Evolutionary conservation across 1,140 invertebrate species (phyloP).

Genomic region (Oryctes rhinoceros): DNA sequence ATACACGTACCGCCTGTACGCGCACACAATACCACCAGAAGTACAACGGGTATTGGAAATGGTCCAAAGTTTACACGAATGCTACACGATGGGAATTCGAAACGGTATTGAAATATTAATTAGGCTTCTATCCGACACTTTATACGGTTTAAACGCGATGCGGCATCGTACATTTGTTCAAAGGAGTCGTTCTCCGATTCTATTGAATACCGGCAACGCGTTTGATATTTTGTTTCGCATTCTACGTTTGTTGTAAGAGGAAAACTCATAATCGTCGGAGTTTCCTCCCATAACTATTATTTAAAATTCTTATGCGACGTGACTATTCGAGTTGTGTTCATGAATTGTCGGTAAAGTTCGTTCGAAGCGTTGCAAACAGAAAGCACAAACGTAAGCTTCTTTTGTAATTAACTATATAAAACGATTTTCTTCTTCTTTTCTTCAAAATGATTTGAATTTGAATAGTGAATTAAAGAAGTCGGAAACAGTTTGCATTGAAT

Average conservation of each 20-base stretch:
- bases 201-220: constrained; percentile 8
- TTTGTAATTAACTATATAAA: too few relatives aligned
- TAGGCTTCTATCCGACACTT: background rate
- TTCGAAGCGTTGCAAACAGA: too few relatives aligned
- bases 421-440: too few relatives aligned
- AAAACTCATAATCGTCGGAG: background rate
- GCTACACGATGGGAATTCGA: background rate
- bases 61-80: background rate
- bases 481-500: too few relatives aligned
- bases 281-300: background rate
- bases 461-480: too few relatives aligned
- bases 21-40: background rate
- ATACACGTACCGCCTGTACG: background rate
- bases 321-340: background rate
- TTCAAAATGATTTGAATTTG: too few relatives aligned
- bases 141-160: background rate
- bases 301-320: background rate
- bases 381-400: too few relatives aligned
- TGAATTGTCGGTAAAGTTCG: background rate
- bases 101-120: background rate
- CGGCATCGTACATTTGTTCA: background rate
- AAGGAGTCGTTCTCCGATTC: background rate
- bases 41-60: background rate
- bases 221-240: constrained; percentile 1
- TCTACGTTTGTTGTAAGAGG: background rate